Base-by-base conservation (phyloP, 2,797 vertebrate genomes). In the Hybognathus amarus region DNA sequence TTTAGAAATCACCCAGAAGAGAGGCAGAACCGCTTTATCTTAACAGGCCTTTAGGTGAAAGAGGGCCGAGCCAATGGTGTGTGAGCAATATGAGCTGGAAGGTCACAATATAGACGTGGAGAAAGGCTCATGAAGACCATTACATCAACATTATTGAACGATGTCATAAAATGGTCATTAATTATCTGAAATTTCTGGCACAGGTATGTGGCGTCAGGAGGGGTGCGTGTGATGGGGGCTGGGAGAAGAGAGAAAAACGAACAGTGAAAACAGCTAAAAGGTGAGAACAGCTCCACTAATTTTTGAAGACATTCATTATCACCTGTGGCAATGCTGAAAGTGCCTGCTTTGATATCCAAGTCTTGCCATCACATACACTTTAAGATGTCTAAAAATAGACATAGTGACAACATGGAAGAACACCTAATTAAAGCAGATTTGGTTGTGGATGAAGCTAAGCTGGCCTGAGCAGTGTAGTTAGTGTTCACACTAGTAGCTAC, bases 271-370 rank as follows among this genome's bases (percentile, higher is more conserved):
- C 42, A 10, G 59, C 70, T 56, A 24, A 84, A 66, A 82, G 70
- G 84, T 79, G 71, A 79, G 76, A 82, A 79, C 63, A 83, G 52
- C 61, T 78, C 59, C 36, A 76, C 61, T 82, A 79, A 86, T 87
- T 85, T 45, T 69, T 76, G 52, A 87, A 85, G 80, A 87, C 83
- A 80, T 85, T 87, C 83, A 89, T 89, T 87, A 89, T 79, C 87
- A 90, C 87, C 86, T 89, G 79, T 79, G 56, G 66, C 76, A 80
- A 80, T 18, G 67, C 54, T 59, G 45, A 75, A 61, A 70, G 63
- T 76, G 71, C 17, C 27, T 38, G 63, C 81, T 83, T 70, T 77
- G 66, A 61, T 50, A 45, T 83, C 20, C 0, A 4, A 66, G 36
- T 56, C 36, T 54, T 66, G 50, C 36, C 38, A 38, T 69, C 50